Conservation (phyloP, 2,888 invertebrate genomes). For the Hydrotaea diabolus region DNA sequence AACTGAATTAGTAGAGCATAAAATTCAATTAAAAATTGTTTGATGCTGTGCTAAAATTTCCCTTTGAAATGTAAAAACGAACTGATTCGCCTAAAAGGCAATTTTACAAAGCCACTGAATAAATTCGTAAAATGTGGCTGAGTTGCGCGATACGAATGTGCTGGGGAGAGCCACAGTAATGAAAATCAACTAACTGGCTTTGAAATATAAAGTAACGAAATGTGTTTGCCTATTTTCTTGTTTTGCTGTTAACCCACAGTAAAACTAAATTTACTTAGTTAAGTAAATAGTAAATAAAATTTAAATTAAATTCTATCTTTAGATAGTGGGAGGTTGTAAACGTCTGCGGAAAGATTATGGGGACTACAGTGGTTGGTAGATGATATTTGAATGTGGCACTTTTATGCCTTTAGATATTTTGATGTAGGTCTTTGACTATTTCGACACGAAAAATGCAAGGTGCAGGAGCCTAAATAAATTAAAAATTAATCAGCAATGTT, state of each 20-base stretch:
- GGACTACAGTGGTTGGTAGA: too few relatives aligned
- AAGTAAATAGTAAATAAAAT: neutral
- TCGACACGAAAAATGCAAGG: too few relatives aligned
- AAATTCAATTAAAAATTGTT: constrained; percentile 17
- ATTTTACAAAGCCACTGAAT: neutral
- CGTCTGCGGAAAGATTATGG: too few relatives aligned
- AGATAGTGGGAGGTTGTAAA: neutral
- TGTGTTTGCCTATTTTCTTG: neutral
- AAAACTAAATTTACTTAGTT: neutral
- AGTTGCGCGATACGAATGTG: too few relatives aligned
- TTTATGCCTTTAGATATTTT: too few relatives aligned
- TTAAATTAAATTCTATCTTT: neutral
- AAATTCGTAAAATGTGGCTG: neutral
- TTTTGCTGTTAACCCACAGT: neutral
- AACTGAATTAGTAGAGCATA: constrained; percentile 32
- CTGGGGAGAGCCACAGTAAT: too few relatives aligned
- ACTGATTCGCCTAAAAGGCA: neutral
- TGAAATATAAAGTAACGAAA: neutral
- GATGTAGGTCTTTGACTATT: too few relatives aligned
- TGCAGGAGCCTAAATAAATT: too few relatives aligned
- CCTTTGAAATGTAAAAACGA: neutral
- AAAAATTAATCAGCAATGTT: too few relatives aligned
- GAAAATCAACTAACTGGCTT: too few relatives aligned
- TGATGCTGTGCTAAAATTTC: constrained; percentile 1
- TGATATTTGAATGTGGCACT: too few relatives aligned